These are phyloP conservation scores for Andrena praecox DNA, from an alignment of 2,888 invertebrate genomes.

Conservation along the genomic window DNA sequence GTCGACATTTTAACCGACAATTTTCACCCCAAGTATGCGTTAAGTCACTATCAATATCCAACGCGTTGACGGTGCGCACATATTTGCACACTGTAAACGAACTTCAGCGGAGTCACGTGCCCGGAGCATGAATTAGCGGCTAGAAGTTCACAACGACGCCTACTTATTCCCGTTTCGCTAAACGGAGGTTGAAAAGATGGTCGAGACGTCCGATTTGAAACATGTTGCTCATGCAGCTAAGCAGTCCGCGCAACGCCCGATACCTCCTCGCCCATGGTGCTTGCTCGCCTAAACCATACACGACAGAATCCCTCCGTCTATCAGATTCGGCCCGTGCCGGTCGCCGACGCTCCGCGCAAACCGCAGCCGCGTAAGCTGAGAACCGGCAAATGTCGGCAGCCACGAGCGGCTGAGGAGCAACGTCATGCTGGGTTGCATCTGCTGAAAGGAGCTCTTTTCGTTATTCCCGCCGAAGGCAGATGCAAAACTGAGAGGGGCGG, in stretches of 20 bases:
- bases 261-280: too few relatives aligned
- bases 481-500: constrained; percentile 18
- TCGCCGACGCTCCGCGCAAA: constrained; percentile 25
- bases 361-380: constrained; percentile 79
- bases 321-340: not conserved
- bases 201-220: too few relatives aligned
- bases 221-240: too few relatives aligned
- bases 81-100: constrained; percentile 37
- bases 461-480: constrained; percentile 70
- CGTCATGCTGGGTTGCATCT: constrained; percentile 81
- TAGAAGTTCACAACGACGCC: constrained; percentile 4
- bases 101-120: constrained; percentile 8
- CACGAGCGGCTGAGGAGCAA: constrained; percentile 78
- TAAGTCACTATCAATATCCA: constrained; percentile 4
- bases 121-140: constrained; percentile 26
- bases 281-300: not conserved
- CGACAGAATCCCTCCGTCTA: too few relatives aligned
- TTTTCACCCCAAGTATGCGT: constrained; percentile 13
- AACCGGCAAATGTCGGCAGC: constrained; percentile 80
- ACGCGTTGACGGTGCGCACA: constrained; percentile 3
- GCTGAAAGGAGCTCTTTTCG: constrained; percentile 81
- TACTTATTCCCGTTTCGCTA: not conserved
- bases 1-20: not conserved
- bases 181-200: not conserved
- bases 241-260: not conserved